Percentiles rank a stretch among this genome's conserved stretches.
These are phyloP conservation scores for Corythaeola cristata DNA, from an alignment of 2,113 vertebrate species.

Conservation along the genomic window DNA sequence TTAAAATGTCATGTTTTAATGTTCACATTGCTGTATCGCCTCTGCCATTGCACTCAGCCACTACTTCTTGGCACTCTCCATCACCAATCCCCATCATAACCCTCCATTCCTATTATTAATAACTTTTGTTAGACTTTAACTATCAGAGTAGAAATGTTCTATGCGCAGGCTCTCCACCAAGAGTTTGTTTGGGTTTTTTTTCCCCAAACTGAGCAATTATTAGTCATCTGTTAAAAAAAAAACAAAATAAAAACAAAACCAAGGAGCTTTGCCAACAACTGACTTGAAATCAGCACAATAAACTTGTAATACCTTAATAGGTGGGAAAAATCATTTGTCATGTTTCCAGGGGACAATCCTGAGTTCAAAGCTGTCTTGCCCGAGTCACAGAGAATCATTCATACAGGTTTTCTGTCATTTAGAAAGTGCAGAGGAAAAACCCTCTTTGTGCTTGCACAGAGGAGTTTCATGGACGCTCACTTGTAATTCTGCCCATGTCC, in stretches of 20 bases:
- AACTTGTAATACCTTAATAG: neutral
- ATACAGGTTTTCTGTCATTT: neutral
- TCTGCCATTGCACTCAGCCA: neutral
- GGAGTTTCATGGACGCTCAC: neutral
- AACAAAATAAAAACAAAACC: neutral
- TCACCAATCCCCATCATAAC: neutral
- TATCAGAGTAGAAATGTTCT: neutral
- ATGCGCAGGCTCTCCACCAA: neutral
- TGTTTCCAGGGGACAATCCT: neutral
- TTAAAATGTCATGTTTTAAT: neutral
- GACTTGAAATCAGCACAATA: neutral
- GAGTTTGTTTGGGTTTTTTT: neutral
- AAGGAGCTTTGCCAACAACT: neutral
- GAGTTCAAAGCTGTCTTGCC: neutral
- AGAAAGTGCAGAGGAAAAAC: neutral
- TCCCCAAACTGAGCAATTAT: neutral
- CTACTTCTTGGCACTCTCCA: neutral
- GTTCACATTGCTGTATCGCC: neutral
- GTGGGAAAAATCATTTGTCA: neutral
- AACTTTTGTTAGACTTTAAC: neutral
- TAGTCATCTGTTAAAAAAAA: neutral
- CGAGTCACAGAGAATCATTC: neutral
- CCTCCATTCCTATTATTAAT: neutral
- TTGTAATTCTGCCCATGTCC: constrained; percentile 50
- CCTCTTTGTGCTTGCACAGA: neutral